Evolutionary conservation across 2,888 invertebrate genomes (phyloP), one percentile per base, ranked within the genome.

Genomic region (Stenichneumon culpator): DNA sequence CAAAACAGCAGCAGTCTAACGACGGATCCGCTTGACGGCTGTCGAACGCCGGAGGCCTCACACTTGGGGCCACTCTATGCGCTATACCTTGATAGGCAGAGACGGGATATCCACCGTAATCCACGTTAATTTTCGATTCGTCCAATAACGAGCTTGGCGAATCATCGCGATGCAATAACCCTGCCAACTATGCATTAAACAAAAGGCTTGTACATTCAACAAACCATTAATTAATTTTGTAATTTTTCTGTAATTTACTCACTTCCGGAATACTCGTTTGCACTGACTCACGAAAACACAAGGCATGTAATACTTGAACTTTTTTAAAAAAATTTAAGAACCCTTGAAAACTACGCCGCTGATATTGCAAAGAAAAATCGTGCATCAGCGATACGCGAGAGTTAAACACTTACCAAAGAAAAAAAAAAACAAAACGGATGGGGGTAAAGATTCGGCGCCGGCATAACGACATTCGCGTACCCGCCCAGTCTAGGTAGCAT

Each of bases 401-500:
- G 39, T 47, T 47, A 47, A 47, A 47, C 44, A 47, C 44, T 47
- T 16, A 16, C 44, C 3, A 78, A 36, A 57, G 52, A 36, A 70
- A 39, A 47, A 9, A 22, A 63, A 36, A 68, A 50, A 57, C 69
- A 36, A 77, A 54, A 9, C 14, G 54, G 74, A 72, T 39, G 44
- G 74, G 75, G 81, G 67, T 79, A 60, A 75, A 80, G 54, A 72
- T 52, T 81, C 87, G 90, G 87, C 89, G 89, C 89, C 89, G 86
- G 86, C 84, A 87, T 85, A 86, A 86, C 87, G 87, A 87, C 88
- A 87, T 86, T 83, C 78, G 83, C 78, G 72, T 86, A 82, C 84
- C 89, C 91, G 91, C 89, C 92, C 90, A 89, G 90, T 91, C 90
- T 92, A 89, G 90, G 89, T 88, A 91, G 90, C 90, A 90, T 90